phyloP scores from a whole-genome alignment of 2,888 invertebrate species.

The Lepetodrilus schrolli region DNA sequence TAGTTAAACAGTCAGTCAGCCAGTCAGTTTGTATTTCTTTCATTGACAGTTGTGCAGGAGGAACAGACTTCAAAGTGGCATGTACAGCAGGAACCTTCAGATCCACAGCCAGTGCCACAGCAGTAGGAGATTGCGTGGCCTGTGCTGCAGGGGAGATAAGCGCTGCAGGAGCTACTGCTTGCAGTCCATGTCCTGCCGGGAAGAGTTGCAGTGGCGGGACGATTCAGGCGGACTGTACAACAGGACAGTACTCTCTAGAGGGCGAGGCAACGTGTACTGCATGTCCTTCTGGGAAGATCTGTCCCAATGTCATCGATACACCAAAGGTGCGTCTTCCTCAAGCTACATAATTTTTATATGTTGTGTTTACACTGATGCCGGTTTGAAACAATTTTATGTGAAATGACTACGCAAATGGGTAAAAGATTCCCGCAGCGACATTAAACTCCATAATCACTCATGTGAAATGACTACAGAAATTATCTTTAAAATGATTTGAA shows the following conservation, averaged over 20 bases:
- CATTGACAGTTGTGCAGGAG: constrained; percentile 54
- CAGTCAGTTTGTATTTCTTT: neutral
- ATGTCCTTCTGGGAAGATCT: constrained; percentile 65
- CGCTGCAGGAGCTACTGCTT: constrained; percentile 49
- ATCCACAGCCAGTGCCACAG: constrained; percentile 38
- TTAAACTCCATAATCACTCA: no score
- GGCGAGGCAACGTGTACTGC: constrained; percentile 58
- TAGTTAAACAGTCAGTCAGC: no score
- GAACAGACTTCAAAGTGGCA: constrained; percentile 35
- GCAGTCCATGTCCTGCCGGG: constrained; percentile 66
- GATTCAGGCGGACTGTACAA: constrained; percentile 50
- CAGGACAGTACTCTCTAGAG: constrained; percentile 55
- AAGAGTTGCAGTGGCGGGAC: constrained; percentile 50
- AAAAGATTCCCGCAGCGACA: no score
- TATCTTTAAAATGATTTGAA: no score
- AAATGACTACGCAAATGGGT: no score
- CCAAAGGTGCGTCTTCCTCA: constrained; percentile 50
- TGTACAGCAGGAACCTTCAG: constrained; percentile 57
- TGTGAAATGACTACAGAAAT: no score
- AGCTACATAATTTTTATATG: no score
- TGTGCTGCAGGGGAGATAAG: constrained; percentile 53
- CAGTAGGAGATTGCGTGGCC: constrained; percentile 40
- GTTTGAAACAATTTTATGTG: no score
- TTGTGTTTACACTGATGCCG: no score
- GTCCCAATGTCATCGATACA: constrained; percentile 46